phyloP scores from a whole-genome alignment of 1,140 invertebrate genomes.

The Leptinotarsa undecemlineata region DNA sequence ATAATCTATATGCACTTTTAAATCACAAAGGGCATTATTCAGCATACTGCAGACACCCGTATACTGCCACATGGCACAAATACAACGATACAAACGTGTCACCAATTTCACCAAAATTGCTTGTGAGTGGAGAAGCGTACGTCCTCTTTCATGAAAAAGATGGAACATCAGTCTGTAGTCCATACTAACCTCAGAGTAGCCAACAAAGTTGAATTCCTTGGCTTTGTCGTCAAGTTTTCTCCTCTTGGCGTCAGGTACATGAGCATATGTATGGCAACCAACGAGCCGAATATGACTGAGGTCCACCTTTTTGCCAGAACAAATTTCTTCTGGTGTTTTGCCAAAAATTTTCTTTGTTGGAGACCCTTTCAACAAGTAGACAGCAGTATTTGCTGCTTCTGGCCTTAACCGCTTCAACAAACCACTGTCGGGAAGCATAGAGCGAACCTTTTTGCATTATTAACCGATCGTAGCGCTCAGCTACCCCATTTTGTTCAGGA shows the following conservation, averaged over 20 bases:
- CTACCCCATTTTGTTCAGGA: conserved; percentile 56
- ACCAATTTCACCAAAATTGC: too few relatives aligned
- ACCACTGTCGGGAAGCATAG: conserved; percentile 47
- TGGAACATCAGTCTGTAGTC: conserved; percentile 51
- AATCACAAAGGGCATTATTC: too few relatives aligned
- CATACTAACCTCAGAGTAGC: conserved; percentile 53
- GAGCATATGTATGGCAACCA: conserved; percentile 54
- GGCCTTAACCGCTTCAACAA: conserved; percentile 49
- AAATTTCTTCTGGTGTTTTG: conserved; percentile 53
- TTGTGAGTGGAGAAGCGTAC: too few relatives aligned
- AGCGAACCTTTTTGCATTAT: conserved; percentile 44
- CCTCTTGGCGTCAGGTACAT: conserved; percentile 51
- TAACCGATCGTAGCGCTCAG: conserved; percentile 50
- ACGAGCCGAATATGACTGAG: conserved; percentile 47
- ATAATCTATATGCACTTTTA: too few relatives aligned
- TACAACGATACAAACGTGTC: too few relatives aligned
- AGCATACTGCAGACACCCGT: too few relatives aligned
- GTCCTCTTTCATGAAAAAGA: too few relatives aligned
- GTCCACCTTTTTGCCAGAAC: conserved; percentile 41
- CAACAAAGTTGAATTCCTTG: conserved; percentile 53
- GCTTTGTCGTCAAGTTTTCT: conserved; percentile 52
- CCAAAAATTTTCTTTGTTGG: conserved; percentile 46
- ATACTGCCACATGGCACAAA: too few relatives aligned
- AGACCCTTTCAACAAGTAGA: conserved; percentile 52
- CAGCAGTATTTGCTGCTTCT: conserved; percentile 50